Evolutionary conservation across 2,113 vertebrate species (phyloP), one percentile per base, ranked within the genome.

Genomic region (Callaeas wilsoni): DNA sequence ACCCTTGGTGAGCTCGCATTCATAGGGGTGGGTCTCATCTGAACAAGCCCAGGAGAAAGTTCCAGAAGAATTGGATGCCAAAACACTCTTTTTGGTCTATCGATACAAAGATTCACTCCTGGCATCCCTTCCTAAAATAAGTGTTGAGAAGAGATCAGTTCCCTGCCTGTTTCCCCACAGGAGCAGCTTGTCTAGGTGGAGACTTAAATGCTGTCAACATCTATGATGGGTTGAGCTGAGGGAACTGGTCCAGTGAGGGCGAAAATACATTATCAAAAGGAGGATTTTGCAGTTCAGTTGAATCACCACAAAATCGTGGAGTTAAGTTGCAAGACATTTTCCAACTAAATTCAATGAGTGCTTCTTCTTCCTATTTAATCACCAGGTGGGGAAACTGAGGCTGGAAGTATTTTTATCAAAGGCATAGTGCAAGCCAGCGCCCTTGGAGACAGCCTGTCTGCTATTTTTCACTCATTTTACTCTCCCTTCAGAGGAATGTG

Each of bases 401-500:
- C 17, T 25, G 33, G 63, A 70, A 75, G 16, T 71, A 37, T 87
- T 92, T 94, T 81, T 78, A 77, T 35, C 41, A 37, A 71, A 86
- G 63, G 37, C 52, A 26, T 5, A 30, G 35, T 10, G 16, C 44
- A 64, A 89, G n/a, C 17, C 44, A 44, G 27, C 0, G 2, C 19
- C 30, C 18, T 67, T 84, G 73, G 60, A 78, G 39, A 60, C 71
- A 89, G 71, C 15, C 44, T 37, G 32, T 23, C 30, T 20, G 64
- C 14, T 93, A 52, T 75, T 96, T 94, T 71, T 80, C 59, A 80
- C 64, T 80, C 59, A 37, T 77, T 96, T 94, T 67, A 78, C 64
- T 55, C 56, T 67, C 52, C 83, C 63, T 84, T 74, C 50, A 47
- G 79, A 83, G 68, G 56, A 94, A 81, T 68, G 76, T 71, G 44